Conservation (phyloP, 2,888 invertebrate species). For the Eilema sororculum region DNA sequence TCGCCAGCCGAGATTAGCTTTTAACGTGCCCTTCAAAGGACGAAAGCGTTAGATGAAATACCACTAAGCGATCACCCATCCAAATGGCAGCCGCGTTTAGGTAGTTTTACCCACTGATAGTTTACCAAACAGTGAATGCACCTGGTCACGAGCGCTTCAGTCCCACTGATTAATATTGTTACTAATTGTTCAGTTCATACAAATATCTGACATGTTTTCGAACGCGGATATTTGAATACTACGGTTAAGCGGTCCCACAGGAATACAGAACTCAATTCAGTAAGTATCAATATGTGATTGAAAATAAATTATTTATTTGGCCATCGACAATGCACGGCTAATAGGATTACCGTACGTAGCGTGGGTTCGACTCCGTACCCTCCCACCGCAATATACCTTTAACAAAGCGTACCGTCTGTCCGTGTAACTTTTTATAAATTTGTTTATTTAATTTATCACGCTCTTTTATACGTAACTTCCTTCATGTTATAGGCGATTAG, state of each 20-base stretch:
- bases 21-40: too few species aligned
- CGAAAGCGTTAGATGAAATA: too few species aligned
- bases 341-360: conserved; percentile 80
- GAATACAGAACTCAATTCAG: conserved; percentile 52
- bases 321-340: conserved; percentile 76
- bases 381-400: conserved; percentile 71
- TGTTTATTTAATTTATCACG: conserved; percentile 86
- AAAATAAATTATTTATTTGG: conserved; percentile 83
- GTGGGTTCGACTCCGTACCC: conserved; percentile 79
- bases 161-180: too few species aligned
- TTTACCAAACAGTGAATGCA: too few species aligned
- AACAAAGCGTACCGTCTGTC: conserved; percentile 72
- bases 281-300: conserved; percentile 69
- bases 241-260: conserved; percentile 61
- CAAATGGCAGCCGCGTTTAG: too few species aligned
- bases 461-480: conserved; percentile 84
- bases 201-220: conserved; percentile 36
- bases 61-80: too few species aligned
- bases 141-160: too few species aligned
- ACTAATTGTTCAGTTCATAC: neutral
- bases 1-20: too few species aligned
- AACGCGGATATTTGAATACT: conserved; percentile 60
- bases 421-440: conserved; percentile 79
- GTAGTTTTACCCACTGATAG: too few species aligned
- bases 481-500: conserved; percentile 80